These are phyloP conservation scores for Dasyurus viverrinus DNA, from an alignment of 2,113 vertebrate species.

Conservation along the genomic window DNA sequence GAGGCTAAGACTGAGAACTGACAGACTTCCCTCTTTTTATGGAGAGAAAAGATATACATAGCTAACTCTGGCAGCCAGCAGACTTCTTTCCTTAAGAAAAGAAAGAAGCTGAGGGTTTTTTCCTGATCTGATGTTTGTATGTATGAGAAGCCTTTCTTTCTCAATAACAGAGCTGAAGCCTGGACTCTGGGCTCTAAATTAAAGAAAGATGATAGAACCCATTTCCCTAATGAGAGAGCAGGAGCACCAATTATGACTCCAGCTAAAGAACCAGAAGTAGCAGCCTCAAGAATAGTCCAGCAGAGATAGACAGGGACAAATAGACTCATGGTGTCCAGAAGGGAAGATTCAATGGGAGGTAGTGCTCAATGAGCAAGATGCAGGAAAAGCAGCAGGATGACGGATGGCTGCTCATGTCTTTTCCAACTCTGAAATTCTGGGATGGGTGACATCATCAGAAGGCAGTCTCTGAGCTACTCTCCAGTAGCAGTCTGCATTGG, in stretches of 20 bases:
- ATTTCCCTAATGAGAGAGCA: background rate
- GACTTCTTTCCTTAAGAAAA: background rate
- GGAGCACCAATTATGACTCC: background rate
- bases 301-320: background rate
- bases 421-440: background rate
- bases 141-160: background rate
- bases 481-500: background rate
- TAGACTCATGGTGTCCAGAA: background rate
- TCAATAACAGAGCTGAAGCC: background rate
- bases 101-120: background rate
- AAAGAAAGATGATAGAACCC: background rate
- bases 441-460: background rate
- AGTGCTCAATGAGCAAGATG: background rate
- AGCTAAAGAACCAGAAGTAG: background rate
- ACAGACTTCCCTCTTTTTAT: conserved; percentile 1
- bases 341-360: background rate
- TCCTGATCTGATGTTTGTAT: background rate
- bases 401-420: background rate
- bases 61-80: background rate
- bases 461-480: background rate
- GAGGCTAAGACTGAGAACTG: background rate
- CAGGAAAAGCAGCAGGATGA: background rate
- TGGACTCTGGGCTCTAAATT: background rate
- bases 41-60: background rate
- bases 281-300: background rate